Evolutionary conservation across 2,888 invertebrate species (phyloP).

Genomic region (Thecocarcelia acutangulata): DNA sequence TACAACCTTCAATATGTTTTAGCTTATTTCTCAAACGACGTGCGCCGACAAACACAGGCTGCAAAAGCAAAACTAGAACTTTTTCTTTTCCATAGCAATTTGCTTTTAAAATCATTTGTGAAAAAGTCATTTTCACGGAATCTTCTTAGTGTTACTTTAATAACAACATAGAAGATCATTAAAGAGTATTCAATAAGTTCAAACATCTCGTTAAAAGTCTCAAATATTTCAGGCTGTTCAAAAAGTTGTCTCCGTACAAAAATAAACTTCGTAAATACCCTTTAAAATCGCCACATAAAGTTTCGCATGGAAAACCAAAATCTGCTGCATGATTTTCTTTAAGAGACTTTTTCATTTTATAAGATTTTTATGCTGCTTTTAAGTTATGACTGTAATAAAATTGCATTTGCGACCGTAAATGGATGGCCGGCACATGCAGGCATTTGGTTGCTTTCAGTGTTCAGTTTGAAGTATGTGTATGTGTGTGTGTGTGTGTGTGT

Average conservation of each 20-base stretch:
- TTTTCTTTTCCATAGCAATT: too few species aligned
- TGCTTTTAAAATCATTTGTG: too few species aligned
- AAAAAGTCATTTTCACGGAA: too few species aligned
- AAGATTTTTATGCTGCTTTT: constrained; percentile 7
- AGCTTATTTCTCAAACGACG: too few species aligned
- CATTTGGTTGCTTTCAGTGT: constrained; percentile 36
- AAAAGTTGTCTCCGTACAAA: neutral
- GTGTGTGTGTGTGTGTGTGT: neutral
- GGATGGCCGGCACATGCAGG: constrained; percentile 52
- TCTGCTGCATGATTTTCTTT: neutral
- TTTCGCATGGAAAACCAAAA: neutral
- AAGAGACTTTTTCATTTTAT: neutral
- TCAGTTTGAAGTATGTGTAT: neutral
- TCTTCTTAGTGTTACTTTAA: too few species aligned
- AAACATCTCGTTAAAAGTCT: neutral
- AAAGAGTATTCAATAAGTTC: neutral
- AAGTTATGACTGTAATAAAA: constrained; percentile 57
- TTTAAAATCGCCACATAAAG: constrained; percentile 8
- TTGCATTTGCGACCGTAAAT: constrained; percentile 58
- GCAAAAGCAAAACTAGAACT: too few species aligned
- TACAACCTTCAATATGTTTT: too few species aligned
- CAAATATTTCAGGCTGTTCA: too few species aligned
- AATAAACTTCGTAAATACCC: constrained; percentile 10
- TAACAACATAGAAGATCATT: too few species aligned
- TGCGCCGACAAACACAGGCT: too few species aligned